Evolutionary conservation across 2,797 vertebrate species (phyloP), one percentile per base, ranked within the genome.

Genomic region (Dendrocincla fuliginosa): DNA sequence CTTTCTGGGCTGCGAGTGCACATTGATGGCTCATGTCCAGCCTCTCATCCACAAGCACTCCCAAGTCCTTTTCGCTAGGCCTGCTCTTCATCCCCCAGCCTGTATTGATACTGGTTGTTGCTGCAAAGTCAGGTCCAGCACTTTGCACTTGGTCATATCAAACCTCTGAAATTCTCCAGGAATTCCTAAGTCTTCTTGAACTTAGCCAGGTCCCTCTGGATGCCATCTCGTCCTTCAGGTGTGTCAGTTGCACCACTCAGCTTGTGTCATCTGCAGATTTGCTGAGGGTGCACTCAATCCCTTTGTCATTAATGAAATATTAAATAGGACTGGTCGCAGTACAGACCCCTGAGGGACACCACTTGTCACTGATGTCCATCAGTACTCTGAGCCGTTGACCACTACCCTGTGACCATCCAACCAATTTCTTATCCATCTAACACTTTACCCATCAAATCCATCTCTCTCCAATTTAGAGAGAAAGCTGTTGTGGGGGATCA

Each of bases 51-150:
- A 18, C 9, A 23, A 55, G 41, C 22, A 32, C 1, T 13, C 1
- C 32, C 13, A n/a, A 4, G 4, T 6, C 27, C 35, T 49, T 49
- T 1, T 56, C 1, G 1, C 5, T 19, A 35, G 28, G 19, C 49
- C 35, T 83, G 16, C 23, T 63, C 5, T 1, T 42, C 10, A 16
- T 61, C 10, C 22, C 56, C 6, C 32, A 69, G 23, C 9, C 27
- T 83, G 3, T 22, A 4, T 0, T 44, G n/a, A 7, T n/a, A 17
- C 19, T 4, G 10, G 15, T 14, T 3, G 1, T 3, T 47, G 30
- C 7, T 8, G 8, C 9, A 12, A 50, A 28, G 6, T 6, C 49
- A 44, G 39, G 10, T 65, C 27, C 28, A 25, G 13, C 28, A 39
- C 23, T 15, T 25, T 42, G 32, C 3, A 17, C 2, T 3, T 50